Percentiles rank a stretch among this genome's conserved stretches.
These are phyloP conservation scores for Dascillus cervinus DNA, from an alignment of 2,888 invertebrate genomes.

Conservation along the genomic window DNA sequence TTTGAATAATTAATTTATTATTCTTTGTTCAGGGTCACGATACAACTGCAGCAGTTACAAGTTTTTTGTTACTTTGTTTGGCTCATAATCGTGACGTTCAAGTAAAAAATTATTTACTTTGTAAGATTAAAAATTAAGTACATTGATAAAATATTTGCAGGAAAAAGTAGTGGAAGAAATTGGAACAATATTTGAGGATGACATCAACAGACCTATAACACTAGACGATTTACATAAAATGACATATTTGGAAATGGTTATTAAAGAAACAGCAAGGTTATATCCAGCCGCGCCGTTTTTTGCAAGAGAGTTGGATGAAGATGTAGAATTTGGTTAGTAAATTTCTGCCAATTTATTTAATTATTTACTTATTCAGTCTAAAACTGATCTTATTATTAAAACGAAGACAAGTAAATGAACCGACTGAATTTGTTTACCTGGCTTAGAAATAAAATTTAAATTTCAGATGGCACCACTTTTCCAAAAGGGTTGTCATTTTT, in stretches of 20 bases:
- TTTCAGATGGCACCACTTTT: conserved; percentile 21
- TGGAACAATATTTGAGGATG: conserved; percentile 30
- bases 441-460: no score
- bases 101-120: conserved; percentile 8
- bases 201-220: conserved; percentile 20
- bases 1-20: neutral
- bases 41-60: conserved; percentile 43
- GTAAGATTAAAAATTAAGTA: neutral
- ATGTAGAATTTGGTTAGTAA: conserved; percentile 29
- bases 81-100: conserved; percentile 42
- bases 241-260: conserved; percentile 48
- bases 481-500: conserved; percentile 40
- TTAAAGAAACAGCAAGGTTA: conserved; percentile 48
- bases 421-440: no score
- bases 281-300: conserved; percentile 49
- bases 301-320: conserved; percentile 39
- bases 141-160: conserved; percentile 2
- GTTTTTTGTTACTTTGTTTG: conserved; percentile 41
- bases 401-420: no score
- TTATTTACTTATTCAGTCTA: neutral
- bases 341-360: conserved; percentile 1
- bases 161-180: conserved; percentile 38
- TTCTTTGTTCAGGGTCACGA: conserved; percentile 39
- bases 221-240: conserved; percentile 43
- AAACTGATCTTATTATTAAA: no score